These are phyloP conservation scores for Lytechinus pictus DNA, from an alignment of 35 echinoderm and acorn worm genomes.

Conservation along the genomic window DNA sequence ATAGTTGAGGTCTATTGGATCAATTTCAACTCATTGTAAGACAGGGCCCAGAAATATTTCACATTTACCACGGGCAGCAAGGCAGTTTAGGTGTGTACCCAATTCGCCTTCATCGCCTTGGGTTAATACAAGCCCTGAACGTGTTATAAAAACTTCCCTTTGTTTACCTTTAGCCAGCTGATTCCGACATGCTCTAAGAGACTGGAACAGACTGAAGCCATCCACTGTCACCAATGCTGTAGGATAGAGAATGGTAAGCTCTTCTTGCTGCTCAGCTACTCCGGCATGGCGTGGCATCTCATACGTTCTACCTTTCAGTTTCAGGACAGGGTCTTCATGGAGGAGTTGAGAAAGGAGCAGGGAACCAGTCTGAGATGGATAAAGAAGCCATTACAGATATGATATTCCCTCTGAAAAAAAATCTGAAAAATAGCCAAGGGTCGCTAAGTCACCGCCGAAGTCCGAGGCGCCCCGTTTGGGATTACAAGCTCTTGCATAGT, in stretches of 20 bases:
- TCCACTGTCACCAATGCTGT: conserved; percentile 86
- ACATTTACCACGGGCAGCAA: too few species aligned
- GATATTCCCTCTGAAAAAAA: too few species aligned
- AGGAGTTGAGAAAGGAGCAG: conserved; percentile 90
- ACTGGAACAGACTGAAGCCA: conserved; percentile 96
- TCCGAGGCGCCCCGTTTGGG: too few species aligned
- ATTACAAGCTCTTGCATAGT: too few species aligned
- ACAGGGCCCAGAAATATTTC: too few species aligned
- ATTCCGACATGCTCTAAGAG: conserved; percentile 89
- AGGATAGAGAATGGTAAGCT: conserved; percentile 91
- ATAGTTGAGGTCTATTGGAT: too few species aligned
- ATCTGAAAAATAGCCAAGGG: too few species aligned
- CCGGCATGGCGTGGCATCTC: conserved; percentile 86
- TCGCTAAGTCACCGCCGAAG: too few species aligned
- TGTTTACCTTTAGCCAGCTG: conserved; percentile 90
- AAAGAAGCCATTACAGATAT: too few species aligned
- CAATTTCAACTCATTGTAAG: too few species aligned
- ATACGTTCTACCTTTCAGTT: conserved; percentile 86
- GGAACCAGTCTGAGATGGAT: conserved; percentile 68
- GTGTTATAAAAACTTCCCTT: neutral
- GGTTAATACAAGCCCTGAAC: too few species aligned
- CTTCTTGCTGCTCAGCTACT: conserved; percentile 88
- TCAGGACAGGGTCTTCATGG: conserved; percentile 94
- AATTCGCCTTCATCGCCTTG: neutral
- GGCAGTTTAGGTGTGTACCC: too few species aligned